Conservation (phyloP, 2,113 vertebrate genomes). For the Pygoscelis adeliae region DNA sequence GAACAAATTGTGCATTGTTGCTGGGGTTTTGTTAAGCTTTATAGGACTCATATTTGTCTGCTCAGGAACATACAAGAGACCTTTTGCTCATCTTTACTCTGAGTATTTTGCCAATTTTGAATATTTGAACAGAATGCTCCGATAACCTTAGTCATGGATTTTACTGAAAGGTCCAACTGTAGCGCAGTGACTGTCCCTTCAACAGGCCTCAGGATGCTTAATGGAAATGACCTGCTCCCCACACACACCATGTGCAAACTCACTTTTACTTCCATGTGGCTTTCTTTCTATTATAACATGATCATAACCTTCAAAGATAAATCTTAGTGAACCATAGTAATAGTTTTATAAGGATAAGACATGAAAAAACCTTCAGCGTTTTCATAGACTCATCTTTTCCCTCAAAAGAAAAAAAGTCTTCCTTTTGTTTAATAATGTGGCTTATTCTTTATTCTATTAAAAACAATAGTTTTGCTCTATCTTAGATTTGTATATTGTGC, state of each 20-base stretch:
- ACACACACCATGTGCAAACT: not conserved
- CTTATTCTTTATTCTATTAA: not conserved
- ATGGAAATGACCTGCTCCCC: not conserved
- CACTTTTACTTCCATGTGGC: not conserved
- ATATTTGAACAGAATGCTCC: not conserved
- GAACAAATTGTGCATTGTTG: not conserved
- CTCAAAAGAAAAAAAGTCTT: not conserved
- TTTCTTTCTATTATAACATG: not conserved
- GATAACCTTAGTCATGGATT: not conserved
- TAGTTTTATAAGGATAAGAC: not conserved
- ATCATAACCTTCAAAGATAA: not conserved
- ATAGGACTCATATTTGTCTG: not conserved
- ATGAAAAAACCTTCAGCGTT: not conserved
- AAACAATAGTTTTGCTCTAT: not conserved
- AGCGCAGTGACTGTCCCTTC: not conserved
- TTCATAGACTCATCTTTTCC: not conserved
- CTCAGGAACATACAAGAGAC: not conserved
- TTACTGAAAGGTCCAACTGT: not conserved
- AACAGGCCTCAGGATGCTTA: not conserved
- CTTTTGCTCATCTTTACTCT: not conserved
- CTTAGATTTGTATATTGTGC: not conserved
- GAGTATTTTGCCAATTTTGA: not conserved
- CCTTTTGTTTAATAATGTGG: not conserved
- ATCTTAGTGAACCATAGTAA: not conserved
- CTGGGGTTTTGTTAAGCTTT: not conserved